Evolutionary conservation across 2,113 vertebrate genomes (phyloP), one percentile per base, ranked within the genome.

Genomic region (Falcunculus frontatus): DNA sequence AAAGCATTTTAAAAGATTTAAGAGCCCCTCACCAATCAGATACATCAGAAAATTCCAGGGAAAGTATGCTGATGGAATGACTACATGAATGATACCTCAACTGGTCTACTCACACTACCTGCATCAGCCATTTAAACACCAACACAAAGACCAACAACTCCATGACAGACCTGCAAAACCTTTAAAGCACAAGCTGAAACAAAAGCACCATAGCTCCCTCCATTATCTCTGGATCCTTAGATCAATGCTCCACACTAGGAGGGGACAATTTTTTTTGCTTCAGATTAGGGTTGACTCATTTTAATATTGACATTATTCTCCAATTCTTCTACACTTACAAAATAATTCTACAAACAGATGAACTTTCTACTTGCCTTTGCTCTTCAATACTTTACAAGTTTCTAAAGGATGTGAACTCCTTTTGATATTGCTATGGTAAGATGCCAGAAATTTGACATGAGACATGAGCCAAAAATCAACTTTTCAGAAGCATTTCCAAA

Each of bases 401-500:
- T 91, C 41, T 74, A 77, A 89, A 84, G 87, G 76, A 86, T 67
- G 11, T 87, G 85, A 93, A 90, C 47, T 76, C 80, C 47, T 93
- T 90, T 88, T 90, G 79, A 91, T 75, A 94, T 41, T 49, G 12
- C 46, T 78, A 60, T 84, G 70, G 55, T 84, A 94, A 88, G 46
- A 72, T 79, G 90, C 83, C 95, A 96, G 92, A 93, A 95, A 92
- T 93, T 23, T 84, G 81, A 96, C 73, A 60, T 20, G 33, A 95
- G 59, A 89, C 50, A 60, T 91, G 75, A 22, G 4, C 74, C 79
- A 90, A 97, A 96, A 93, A 90, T 92, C 93, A 88, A 89, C 68
- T 91, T 96, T 95, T 97, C 95, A 96, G 93, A 97, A 96, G 75
- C 78, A 92, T 72, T 93, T 97, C 95, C 96, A 97, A 89, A 95